phyloP scores from a whole-genome alignment of 2,888 invertebrate species.

The Apodemia zela region DNA sequence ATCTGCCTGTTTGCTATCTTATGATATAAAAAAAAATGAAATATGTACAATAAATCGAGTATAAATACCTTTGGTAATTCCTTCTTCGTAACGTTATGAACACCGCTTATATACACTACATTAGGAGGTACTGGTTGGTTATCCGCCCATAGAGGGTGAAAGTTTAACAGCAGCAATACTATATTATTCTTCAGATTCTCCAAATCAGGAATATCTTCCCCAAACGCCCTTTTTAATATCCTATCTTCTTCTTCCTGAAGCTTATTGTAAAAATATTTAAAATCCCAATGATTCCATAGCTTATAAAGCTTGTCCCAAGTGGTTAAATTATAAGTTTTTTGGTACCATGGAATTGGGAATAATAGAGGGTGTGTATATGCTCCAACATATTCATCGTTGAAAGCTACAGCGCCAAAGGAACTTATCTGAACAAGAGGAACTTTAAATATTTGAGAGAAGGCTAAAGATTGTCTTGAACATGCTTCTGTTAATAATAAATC shows the following conservation, averaged over 20 bases:
- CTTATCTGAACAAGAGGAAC: constrained; percentile 45
- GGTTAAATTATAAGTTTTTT: constrained; percentile 30
- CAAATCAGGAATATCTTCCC: constrained; percentile 36
- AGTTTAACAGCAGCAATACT: constrained; percentile 59
- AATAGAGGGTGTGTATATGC: constrained; percentile 29
- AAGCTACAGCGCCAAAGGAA: constrained; percentile 36
- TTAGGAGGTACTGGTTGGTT: constrained; percentile 56
- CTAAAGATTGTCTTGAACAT: constrained; percentile 32
- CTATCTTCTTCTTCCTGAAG: constrained; percentile 30
- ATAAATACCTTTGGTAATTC: constrained; percentile 49
- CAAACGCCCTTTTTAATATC: constrained; percentile 37
- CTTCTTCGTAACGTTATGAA: constrained; percentile 46
- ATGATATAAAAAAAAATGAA: background rate
- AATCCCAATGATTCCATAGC: constrained; percentile 21
- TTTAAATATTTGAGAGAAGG: constrained; percentile 42
- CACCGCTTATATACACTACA: constrained; percentile 57
- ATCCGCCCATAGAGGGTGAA: constrained; percentile 50
- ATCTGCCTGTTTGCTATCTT: no score
- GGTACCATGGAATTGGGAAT: constrained; percentile 26
- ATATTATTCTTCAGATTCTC: constrained; percentile 39
- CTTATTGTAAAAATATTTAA: background rate
- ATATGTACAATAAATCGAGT: background rate
- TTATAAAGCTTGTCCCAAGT: constrained; percentile 36
- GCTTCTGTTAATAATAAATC: constrained; percentile 47
- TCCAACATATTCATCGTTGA: constrained; percentile 34